A percentile compares a stretch with the other conserved stretches of the same genome.
Conservation (phyloP, 2,797 vertebrate genomes). For the Smutsia temminckii region DNA sequence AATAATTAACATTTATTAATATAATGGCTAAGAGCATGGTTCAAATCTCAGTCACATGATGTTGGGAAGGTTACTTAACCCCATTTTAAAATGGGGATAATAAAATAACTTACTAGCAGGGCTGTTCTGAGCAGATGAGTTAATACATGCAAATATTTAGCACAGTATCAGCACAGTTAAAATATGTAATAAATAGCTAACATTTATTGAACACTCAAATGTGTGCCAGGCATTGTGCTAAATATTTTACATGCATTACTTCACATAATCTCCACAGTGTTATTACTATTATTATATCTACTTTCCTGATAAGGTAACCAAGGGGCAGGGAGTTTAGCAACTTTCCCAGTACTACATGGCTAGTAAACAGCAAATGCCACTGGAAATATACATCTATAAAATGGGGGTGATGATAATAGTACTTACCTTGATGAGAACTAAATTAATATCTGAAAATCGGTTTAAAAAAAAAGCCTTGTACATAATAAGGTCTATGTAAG, state of each 20-base stretch:
- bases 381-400: slow-evolving; percentile 41
- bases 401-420: not conserved
- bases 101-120: not conserved
- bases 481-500: not conserved
- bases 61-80: slow-evolving; percentile 21
- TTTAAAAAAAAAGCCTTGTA: slow-evolving; percentile 42
- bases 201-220: slow-evolving; percentile 7
- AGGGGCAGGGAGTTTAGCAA: slow-evolving; percentile 21
- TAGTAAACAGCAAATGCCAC: slow-evolving; percentile 19
- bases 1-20: slow-evolving; percentile 54
- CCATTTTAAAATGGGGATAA: not conserved
- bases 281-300: not conserved
- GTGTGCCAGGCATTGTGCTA: not conserved
- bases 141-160: not conserved
- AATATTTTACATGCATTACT: not conserved
- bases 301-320: slow-evolving; percentile 11
- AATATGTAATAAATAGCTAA: slow-evolving; percentile 29
- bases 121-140: not conserved
- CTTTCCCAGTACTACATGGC: slow-evolving; percentile 10
- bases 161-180: slow-evolving; percentile 28
- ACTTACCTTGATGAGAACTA: slow-evolving; percentile 34
- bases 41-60: slow-evolving; percentile 52
- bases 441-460: slow-evolving; percentile 40
- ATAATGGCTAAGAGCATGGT: slow-evolving; percentile 15
- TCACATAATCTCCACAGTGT: not conserved